These are phyloP conservation scores for Periophthalmodon schlosseri DNA, from an alignment of 2,113 vertebrate genomes.

Conservation along the genomic window DNA sequence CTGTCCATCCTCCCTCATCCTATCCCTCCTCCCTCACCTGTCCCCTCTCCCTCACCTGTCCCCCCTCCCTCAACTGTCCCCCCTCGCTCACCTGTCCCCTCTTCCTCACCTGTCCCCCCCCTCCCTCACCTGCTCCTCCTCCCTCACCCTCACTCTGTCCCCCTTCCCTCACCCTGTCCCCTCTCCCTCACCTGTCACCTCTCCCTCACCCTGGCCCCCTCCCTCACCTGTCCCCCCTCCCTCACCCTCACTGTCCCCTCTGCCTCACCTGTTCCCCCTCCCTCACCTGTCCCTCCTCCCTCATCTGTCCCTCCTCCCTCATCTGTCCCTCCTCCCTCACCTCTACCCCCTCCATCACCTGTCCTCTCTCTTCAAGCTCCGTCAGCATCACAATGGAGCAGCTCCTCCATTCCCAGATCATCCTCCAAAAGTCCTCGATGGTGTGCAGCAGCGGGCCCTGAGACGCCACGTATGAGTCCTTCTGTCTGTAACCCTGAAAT, in stretches of 20 bases:
- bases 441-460: conserved; percentile 92
- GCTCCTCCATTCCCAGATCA: conserved; percentile 98
- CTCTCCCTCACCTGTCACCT: not conserved
- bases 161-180: not conserved
- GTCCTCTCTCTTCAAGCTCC: conserved; percentile 87
- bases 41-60: not conserved
- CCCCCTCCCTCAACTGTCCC: too few relatives aligned
- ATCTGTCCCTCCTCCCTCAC: not conserved
- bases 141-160: not conserved
- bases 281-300: too few relatives aligned
- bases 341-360: not conserved
- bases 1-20: too few relatives aligned
- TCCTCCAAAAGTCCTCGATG: conserved; percentile 96
- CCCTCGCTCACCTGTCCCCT: too few relatives aligned
- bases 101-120: too few relatives aligned
- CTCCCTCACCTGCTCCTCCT: too few relatives aligned
- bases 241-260: too few relatives aligned
- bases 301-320: too few relatives aligned
- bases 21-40: too few relatives aligned
- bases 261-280: not conserved
- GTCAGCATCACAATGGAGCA: conserved; percentile 98
- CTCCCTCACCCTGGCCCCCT: too few relatives aligned
- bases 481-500: conserved; percentile 93
- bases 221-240: not conserved
- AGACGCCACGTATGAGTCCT: conserved; percentile 96